Conservation (phyloP, 1,140 invertebrate genomes). For the Micrasema longulum region DNA sequence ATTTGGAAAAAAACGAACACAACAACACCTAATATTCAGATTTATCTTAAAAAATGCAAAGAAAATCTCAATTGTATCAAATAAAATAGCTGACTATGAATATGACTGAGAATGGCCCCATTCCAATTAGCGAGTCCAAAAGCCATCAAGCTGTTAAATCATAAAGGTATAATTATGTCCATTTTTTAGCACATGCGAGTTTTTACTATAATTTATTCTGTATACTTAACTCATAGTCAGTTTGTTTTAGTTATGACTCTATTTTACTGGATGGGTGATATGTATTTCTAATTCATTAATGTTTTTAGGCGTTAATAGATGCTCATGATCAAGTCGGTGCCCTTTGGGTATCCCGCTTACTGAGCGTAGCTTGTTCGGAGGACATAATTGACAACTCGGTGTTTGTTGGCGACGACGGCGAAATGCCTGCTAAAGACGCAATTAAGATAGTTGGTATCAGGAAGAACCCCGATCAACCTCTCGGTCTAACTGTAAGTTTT, state of each 20-base stretch:
- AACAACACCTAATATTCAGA: too few relatives aligned
- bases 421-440: conserved; percentile 76
- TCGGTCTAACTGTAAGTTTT: conserved; percentile 77
- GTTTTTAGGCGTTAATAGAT: conserved; percentile 68
- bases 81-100: too few relatives aligned
- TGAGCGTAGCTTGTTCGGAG: conserved; percentile 62
- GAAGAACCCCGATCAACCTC: conserved; percentile 88
- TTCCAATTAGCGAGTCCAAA: too few relatives aligned
- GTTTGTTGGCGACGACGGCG: conserved; percentile 61
- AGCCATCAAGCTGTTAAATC: neutral
- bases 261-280: too few relatives aligned
- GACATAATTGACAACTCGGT: conserved; percentile 61
- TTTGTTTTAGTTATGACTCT: too few relatives aligned
- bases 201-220: too few relatives aligned
- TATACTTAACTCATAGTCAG: neutral
- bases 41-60: too few relatives aligned
- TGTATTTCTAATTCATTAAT: conserved; percentile 11
- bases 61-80: too few relatives aligned
- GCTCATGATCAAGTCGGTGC: conserved; percentile 72
- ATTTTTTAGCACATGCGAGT: too few relatives aligned
- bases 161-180: too few relatives aligned
- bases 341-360: conserved; percentile 69
- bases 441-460: conserved; percentile 92
- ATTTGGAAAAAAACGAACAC: too few relatives aligned
- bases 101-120: too few relatives aligned